Conservation (phyloP, 2,113 vertebrate genomes). For the Forbesichthys agassizii region DNA sequence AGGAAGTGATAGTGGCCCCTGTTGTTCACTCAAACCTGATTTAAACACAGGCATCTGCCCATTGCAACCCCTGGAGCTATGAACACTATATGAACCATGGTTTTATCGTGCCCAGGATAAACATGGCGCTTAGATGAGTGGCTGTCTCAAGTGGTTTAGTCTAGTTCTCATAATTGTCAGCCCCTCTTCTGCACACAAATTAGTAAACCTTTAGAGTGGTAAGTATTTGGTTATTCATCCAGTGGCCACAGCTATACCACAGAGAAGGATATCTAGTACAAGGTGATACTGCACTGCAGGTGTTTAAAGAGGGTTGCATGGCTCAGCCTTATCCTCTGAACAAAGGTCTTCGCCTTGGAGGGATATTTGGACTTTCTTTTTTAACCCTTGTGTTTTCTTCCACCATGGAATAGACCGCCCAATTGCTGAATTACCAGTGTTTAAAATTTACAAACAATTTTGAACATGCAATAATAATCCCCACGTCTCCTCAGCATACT, state of each 20-base stretch:
- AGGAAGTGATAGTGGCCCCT: conserved; percentile 6
- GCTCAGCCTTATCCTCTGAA: not conserved
- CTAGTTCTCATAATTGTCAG: conserved; percentile 9
- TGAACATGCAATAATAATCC: too few relatives aligned
- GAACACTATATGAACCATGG: not conserved
- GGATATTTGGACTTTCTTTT: conserved; percentile 31
- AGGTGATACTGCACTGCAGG: conserved; percentile 26
- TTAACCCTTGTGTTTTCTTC: not conserved
- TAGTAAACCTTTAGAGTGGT: not conserved
- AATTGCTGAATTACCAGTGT: too few relatives aligned
- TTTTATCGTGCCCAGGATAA: conserved; percentile 1
- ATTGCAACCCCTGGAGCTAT: not conserved
- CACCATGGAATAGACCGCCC: not conserved
- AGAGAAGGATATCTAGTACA: conserved; percentile 36
- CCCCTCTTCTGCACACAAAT: conserved; percentile 29
- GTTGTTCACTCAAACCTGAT: conserved; percentile 32
- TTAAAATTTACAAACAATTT: too few relatives aligned
- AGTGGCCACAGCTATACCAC: conserved; percentile 5
- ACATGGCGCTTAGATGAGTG: conserved; percentile 27
- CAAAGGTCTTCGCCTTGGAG: conserved; percentile 39
- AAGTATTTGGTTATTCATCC: not conserved
- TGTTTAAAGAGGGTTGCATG: not conserved
- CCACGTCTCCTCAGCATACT: not conserved
- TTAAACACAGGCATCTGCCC: conserved; percentile 9
- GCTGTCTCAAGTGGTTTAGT: conserved; percentile 12